A percentile compares a stretch with the other conserved stretches of the same genome.
phyloP scores from a whole-genome alignment of 2,797 vertebrate species.

The Gadopsis bispinosus region DNA sequence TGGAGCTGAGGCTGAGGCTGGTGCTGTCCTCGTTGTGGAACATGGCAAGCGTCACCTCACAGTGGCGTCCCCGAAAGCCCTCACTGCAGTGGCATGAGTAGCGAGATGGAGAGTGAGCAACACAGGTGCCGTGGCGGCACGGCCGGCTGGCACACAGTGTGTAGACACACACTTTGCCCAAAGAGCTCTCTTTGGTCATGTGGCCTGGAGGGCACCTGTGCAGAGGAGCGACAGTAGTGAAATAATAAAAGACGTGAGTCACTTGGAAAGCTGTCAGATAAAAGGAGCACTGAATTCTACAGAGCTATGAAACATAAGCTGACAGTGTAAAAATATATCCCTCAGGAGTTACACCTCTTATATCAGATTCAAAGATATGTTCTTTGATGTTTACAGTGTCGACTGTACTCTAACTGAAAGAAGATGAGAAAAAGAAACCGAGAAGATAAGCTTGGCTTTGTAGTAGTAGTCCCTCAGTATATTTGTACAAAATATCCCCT shows the following conservation, averaged over 20 bases:
- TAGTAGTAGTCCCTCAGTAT: constrained; percentile 39
- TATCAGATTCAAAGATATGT: constrained; percentile 64
- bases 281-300: constrained; percentile 46
- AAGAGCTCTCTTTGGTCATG: constrained; percentile 85
- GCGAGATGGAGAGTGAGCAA: constrained; percentile 86
- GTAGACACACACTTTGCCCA: constrained; percentile 86
- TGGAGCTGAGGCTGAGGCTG: constrained; percentile 90
- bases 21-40: constrained; percentile 85
- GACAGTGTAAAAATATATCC: constrained; percentile 66
- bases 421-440: constrained; percentile 26
- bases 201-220: constrained; percentile 90
- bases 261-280: constrained; percentile 49
- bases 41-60: constrained; percentile 87
- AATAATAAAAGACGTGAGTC: constrained; percentile 37
- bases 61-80: constrained; percentile 88
- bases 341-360: constrained; percentile 59
- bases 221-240: constrained; percentile 28
- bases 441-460: constrained; percentile 55
- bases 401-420: constrained; percentile 13
- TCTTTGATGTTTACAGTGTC: constrained; percentile 60
- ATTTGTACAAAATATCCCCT: constrained; percentile 67
- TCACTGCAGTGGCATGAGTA: constrained; percentile 90
- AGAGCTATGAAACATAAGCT: constrained; percentile 51
- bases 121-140: constrained; percentile 90
- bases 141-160: constrained; percentile 88